Percentiles rank a stretch among this genome's conserved stretches.
Evolutionary conservation across 2,113 vertebrate genomes (phyloP).

Genomic region (Eretmochelys imbricata): DNA sequence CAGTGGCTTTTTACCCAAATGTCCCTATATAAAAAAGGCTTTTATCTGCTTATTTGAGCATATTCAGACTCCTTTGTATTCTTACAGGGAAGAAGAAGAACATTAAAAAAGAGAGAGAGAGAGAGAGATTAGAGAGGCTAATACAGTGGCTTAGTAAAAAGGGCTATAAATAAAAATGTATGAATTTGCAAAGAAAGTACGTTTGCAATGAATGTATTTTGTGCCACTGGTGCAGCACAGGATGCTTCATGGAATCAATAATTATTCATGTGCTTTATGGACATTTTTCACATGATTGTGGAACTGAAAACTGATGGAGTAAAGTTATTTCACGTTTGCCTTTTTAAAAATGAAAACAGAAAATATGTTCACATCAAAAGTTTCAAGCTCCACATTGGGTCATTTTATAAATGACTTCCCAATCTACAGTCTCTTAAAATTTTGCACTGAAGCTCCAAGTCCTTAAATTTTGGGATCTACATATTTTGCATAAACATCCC

Average conservation of each 20-base stretch:
- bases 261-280: background rate
- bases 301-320: background rate
- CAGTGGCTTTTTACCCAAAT: background rate
- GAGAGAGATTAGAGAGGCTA: background rate
- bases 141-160: background rate
- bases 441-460: background rate
- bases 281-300: background rate
- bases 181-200: background rate
- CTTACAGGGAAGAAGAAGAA: background rate
- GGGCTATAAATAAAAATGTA: background rate
- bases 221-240: background rate
- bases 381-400: background rate
- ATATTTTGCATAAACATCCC: background rate
- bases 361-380: background rate
- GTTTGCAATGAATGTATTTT: background rate
- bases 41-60: background rate
- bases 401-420: background rate
- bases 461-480: background rate
- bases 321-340: background rate
- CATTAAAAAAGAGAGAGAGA: background rate
- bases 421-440: background rate
- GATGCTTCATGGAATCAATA: slow-evolving; percentile 5
- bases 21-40: background rate
- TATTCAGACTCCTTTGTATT: background rate
- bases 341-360: background rate